These are phyloP conservation scores for Poicephalus gulielmi DNA, from an alignment of 2,113 vertebrate species.

Conservation along the genomic window DNA sequence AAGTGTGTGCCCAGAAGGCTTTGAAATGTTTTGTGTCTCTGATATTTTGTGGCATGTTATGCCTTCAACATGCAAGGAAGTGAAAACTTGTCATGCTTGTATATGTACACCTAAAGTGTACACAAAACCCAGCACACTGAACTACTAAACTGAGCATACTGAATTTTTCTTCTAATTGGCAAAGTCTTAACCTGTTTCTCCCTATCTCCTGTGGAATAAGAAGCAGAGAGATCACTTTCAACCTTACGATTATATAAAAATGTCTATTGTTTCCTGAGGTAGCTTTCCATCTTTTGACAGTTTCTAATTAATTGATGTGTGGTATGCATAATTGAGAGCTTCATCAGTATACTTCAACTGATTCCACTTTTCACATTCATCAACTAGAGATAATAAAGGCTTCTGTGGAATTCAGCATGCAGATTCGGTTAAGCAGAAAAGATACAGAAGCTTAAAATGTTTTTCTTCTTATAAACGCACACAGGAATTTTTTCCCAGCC, in stretches of 20 bases:
- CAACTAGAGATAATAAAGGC: neutral
- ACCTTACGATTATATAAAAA: neutral
- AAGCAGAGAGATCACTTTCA: neutral
- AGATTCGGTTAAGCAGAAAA: neutral
- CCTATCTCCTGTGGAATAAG: neutral
- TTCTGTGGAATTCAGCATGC: neutral
- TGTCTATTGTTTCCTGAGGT: neutral
- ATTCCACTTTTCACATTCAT: neutral
- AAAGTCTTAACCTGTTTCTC: neutral
- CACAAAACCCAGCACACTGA: neutral
- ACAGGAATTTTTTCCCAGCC: neutral
- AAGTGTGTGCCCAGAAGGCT: neutral
- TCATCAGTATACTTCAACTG: neutral
- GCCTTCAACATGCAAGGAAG: neutral
- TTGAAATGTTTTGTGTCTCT: neutral
- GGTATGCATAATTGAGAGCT: neutral
- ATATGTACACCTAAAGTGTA: neutral
- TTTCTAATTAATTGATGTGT: neutral
- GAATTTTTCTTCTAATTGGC: neutral
- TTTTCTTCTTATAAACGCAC: neutral
- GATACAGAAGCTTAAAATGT: neutral
- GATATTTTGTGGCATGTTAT: neutral
- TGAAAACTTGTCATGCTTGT: neutral
- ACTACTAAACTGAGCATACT: neutral
- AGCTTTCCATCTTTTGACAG: neutral